Evolutionary conservation across 2,888 invertebrate species (phyloP), one percentile per base, ranked within the genome.

Genomic region (Hemicrepidius hirtus): DNA sequence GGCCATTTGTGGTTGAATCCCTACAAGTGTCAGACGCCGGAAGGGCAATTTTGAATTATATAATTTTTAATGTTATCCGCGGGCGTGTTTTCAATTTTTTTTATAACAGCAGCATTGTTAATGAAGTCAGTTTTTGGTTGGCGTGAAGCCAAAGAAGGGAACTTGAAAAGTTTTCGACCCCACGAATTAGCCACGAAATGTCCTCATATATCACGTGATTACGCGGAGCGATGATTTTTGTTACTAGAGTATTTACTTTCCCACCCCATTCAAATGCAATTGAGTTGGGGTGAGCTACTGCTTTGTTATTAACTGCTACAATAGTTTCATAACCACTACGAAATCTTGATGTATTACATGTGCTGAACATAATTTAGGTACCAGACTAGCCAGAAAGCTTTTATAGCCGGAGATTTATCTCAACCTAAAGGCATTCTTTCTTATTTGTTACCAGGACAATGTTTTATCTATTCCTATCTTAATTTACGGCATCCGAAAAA

Each of bases 1-100:
- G 80, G 84, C 83, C 84, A 85, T 85, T 85, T 85, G 83, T 82
- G 79, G 78, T 79, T 78, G 66, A 80, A 79, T 79, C 80, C 81
- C 79, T 84, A 84, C 84, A 83, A 84, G 82, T 84, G 85, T 85
- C 85, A 84, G 73, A 78, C 76, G 77, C 80, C 84, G 85, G 85
- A 85, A 84, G 20, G 78, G 78, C 76, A 80, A 81, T 84, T 85
- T 85, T 85, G 85, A 86, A 83, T 84, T 85, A 85, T 86, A 83
- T 82, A 82, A 83, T 83, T 84, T 84, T 84, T 84, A 83, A 84
- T 83, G 82, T 81, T 75, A 74, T 77, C 74, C 76, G 78, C 78
- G 74, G 79, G 80, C 60, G 57, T 63, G 64, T 75, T 76, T 72
- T 65, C 65, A 55, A 72, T 70, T 75, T 77, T 75, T 77, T 77